A percentile compares a stretch with the other conserved stretches of the same genome.
These are phyloP conservation scores for Vanessa tameamea DNA, from an alignment of 1,140 invertebrate species.

Conservation along the genomic window DNA sequence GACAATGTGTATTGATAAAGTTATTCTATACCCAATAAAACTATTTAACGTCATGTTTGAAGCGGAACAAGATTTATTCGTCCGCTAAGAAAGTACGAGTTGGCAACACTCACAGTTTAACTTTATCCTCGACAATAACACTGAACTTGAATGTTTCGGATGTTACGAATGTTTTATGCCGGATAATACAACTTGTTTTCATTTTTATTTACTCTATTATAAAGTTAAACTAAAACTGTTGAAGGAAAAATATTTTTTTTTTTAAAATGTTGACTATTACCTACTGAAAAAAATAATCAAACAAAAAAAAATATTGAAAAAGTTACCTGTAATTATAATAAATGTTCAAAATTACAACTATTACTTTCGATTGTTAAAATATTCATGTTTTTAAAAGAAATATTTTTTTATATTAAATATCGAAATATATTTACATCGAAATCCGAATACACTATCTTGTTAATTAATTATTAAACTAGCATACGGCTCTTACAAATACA, in stretches of 20 bases:
- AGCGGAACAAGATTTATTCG: constrained; percentile 29
- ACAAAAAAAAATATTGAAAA: too few relatives aligned
- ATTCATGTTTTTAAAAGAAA: neutral
- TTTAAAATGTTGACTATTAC: too few relatives aligned
- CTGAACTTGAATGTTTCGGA: constrained; percentile 36
- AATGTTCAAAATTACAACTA: too few relatives aligned
- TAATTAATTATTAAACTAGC: neutral
- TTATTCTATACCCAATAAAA: constrained; percentile 22
- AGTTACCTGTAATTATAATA: too few relatives aligned
- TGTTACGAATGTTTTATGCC: constrained; percentile 30
- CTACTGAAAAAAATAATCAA: too few relatives aligned
- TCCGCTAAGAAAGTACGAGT: constrained; percentile 28
- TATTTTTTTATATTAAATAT: too few relatives aligned
- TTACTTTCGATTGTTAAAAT: neutral
- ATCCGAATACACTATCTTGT: neutral
- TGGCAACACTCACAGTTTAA: constrained; percentile 29
- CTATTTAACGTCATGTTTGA: constrained; percentile 27
- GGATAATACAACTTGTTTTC: constrained; percentile 26
- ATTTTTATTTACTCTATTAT: constrained; percentile 14
- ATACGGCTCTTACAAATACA: neutral
- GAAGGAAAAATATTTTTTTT: too few relatives aligned
- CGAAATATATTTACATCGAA: too few relatives aligned
- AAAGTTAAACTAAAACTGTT: neutral
- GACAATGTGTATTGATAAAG: constrained; percentile 3
- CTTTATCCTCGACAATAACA: constrained; percentile 36